A percentile compares a stretch with the other conserved stretches of the same genome.
Conservation (phyloP, 1,140 invertebrate genomes). For the Schlechtendalia chinensis region DNA sequence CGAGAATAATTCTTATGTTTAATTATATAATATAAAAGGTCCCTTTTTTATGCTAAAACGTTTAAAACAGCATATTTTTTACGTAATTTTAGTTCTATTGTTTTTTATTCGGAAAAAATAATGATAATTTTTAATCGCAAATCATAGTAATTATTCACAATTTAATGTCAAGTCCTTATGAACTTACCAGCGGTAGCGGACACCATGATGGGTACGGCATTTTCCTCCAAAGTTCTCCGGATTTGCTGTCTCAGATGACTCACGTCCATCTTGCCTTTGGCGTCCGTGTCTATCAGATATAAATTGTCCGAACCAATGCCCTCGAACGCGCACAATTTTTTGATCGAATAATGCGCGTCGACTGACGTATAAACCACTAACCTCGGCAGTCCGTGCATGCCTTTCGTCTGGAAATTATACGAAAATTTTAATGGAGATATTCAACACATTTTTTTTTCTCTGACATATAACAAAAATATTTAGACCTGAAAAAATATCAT, state of each 20-base stretch:
- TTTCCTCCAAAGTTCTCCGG: slow-evolving; percentile 64
- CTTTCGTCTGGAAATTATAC: slow-evolving; percentile 63
- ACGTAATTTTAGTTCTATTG: too few species aligned
- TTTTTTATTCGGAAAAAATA: too few species aligned
- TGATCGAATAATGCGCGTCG: slow-evolving; percentile 93
- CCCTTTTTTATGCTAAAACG: too few species aligned
- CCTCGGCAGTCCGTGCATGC: slow-evolving; percentile 66
- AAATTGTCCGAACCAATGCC: slow-evolving; percentile 79
- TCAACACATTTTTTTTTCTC: too few species aligned
- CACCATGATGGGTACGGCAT: slow-evolving; percentile 79
- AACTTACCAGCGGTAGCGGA: slow-evolving; percentile 79
- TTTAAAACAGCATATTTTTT: too few species aligned
- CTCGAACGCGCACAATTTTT: slow-evolving; percentile 76
- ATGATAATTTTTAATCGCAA: too few species aligned
- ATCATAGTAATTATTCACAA: too few species aligned
- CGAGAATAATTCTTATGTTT: too few species aligned
- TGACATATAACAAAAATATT: too few species aligned
- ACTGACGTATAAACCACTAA: slow-evolving; percentile 80
- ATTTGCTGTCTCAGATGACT: slow-evolving; percentile 72
- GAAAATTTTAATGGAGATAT: too few species aligned
- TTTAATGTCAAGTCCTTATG: not conserved
- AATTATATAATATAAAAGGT: too few species aligned
- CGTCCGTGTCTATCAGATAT: slow-evolving; percentile 69
- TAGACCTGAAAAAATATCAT: too few species aligned
- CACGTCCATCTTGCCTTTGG: slow-evolving; percentile 74